phyloP scores from a whole-genome alignment of 2,888 invertebrate species.

The Osmoderma eremita region DNA sequence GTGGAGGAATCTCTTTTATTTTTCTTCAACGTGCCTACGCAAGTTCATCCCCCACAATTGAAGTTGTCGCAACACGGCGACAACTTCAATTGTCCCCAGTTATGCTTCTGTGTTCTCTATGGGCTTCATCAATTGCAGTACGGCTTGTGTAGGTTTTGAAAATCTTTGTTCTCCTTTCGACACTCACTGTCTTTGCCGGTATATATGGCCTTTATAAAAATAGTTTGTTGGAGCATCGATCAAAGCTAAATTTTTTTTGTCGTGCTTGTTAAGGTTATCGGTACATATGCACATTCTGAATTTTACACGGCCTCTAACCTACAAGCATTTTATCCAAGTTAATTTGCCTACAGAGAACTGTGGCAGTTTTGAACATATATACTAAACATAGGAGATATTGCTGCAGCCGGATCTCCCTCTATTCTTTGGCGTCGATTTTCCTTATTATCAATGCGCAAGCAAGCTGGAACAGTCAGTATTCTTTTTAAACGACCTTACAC shows the following conservation, averaged over 20 bases:
- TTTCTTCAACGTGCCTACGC: constrained; percentile 52
- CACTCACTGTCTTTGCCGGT: constrained; percentile 47
- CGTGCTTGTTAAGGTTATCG: constrained; percentile 46
- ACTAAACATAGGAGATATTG: constrained; percentile 40
- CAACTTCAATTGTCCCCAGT: constrained; percentile 52
- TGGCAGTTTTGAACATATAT: constrained; percentile 39
- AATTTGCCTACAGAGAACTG: constrained; percentile 18
- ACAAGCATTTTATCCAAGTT: constrained; percentile 42
- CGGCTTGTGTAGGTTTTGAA: constrained; percentile 38
- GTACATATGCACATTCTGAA: constrained; percentile 48
- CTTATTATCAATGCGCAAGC: constrained; percentile 46
- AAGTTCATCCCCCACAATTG: constrained; percentile 44
- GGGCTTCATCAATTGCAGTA: constrained; percentile 38
- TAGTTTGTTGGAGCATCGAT: constrained; percentile 48
- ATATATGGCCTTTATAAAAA: constrained; percentile 48
- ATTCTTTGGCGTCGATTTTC: constrained; percentile 44
- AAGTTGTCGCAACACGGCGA: constrained; percentile 41
- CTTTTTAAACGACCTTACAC: constrained; percentile 16
- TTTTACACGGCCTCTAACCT: constrained; percentile 41
- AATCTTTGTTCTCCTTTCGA: constrained; percentile 28
- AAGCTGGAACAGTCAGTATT: constrained; percentile 35
- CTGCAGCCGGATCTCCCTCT: constrained; percentile 44
- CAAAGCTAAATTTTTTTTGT: constrained; percentile 43
- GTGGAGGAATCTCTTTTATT: constrained; percentile 52
- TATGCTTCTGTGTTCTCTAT: constrained; percentile 47